phyloP scores from a whole-genome alignment of 2,113 vertebrate genomes.

The Oreochromis tanganicae region DNA sequence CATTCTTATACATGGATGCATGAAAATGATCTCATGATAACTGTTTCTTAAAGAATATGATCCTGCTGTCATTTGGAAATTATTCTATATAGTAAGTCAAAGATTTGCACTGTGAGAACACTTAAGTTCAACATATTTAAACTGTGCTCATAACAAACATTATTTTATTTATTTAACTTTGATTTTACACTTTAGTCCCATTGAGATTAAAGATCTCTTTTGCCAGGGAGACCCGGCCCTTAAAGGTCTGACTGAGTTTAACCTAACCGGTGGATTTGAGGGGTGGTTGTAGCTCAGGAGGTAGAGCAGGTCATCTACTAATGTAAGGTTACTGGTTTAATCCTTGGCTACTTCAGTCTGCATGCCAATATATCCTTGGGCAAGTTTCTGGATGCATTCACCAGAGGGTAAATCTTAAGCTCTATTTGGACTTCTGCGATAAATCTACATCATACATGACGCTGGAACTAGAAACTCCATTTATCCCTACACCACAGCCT shows the following conservation, averaged over 20 bases:
- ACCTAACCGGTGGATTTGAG: not conserved
- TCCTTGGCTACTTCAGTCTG: not conserved
- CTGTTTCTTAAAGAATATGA: not conserved
- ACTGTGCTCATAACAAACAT: not conserved
- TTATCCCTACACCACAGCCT: not conserved
- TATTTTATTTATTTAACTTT: not conserved
- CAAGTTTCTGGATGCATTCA: not conserved
- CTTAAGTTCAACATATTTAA: not conserved
- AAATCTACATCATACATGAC: not conserved
- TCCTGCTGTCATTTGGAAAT: not conserved
- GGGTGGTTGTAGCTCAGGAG: not conserved
- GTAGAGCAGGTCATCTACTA: not conserved
- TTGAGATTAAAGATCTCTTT: not conserved
- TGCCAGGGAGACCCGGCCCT: accelerated
- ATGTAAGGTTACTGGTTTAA: not conserved
- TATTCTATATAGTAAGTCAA: not conserved
- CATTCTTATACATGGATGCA: not conserved
- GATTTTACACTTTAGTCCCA: not conserved
- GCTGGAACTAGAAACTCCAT: not conserved
- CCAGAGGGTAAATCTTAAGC: not conserved
- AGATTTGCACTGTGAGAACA: not conserved
- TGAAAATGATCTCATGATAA: not conserved
- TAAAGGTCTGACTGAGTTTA: not conserved
- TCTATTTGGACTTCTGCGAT: not conserved
- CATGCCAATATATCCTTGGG: not conserved